Base-by-base conservation (phyloP, 2,113 vertebrate genomes). In the Heloderma charlesbogerti region DNA sequence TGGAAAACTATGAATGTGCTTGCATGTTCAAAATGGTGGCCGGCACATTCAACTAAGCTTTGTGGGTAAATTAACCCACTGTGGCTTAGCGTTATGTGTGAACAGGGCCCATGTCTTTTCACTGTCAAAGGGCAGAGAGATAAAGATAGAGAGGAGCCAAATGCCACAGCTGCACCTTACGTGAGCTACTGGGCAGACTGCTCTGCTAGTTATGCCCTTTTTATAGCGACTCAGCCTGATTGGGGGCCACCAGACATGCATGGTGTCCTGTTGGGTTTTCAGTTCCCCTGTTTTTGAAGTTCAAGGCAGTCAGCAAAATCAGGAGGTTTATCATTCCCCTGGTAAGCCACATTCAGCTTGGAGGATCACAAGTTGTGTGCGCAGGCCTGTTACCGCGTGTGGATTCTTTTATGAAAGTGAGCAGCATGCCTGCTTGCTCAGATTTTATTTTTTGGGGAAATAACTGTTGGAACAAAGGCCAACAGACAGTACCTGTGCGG, bases 321-420 rank as follows among this genome's bases (percentile, higher is more conserved):
- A 45, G 83, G 22, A 87, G 6, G 22, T 74, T 86, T 74, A 4
- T 31, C 48, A n/a, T 72, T 18, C 34, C n/a, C 34, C 18, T 4
- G 9, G 16, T 60, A 3, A 84, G 37, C 37, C 22, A 7, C 40
- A 84, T 43, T 15, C 82, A 43, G 25, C 37, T 57, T 75, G 69
- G 85, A 74, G 22, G 27, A 54, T 74, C 71, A 37, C 89, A 87
- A 51, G 20, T 48, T 45, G 25, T 77, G 79, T 86, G 91, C n/a
- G 89, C 20, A n/a, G 92, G 86, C 84, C 81, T 60, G 20, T 43
- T 93, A 88, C 66, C 63, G 84, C 88, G 92, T 81, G 37, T 91
- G 87, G 51, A 80, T 88, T 16, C 89, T 89, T 88, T 89, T 84
- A 78, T 57, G 31, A 63, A 63, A 74, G 12, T 89, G 85, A 72